Percentiles rank a stretch among this genome's conserved stretches.
Evolutionary conservation across 2,888 invertebrate species (phyloP).

Genomic region (Troides aeacus): DNA sequence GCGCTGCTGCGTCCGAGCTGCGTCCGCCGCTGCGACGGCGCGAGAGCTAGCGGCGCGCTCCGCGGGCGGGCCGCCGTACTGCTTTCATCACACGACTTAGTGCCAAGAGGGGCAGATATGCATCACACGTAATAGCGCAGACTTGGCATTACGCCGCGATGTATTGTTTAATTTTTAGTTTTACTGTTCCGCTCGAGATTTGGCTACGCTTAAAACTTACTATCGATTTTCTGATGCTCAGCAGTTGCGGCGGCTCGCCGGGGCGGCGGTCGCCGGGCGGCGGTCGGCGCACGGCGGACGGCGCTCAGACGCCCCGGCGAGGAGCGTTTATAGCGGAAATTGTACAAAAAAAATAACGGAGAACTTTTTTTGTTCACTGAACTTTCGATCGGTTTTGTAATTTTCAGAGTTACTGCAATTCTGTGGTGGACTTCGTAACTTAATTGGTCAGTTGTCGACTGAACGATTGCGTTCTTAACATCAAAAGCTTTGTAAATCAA

Average conservation of each 20-base stretch:
- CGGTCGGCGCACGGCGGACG: background rate
- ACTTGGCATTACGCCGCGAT: constrained; percentile 44
- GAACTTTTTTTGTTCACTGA: background rate
- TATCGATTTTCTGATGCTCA: constrained; percentile 42
- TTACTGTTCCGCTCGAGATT: constrained; percentile 40
- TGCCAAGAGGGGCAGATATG: constrained; percentile 48
- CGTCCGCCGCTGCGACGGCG: constrained; percentile 6
- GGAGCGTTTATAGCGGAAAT: no score
- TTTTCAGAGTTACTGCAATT: constrained; percentile 2
- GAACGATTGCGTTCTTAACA: background rate
- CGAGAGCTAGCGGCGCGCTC: constrained; percentile 6
- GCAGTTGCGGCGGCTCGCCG: background rate
- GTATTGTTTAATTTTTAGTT: constrained; percentile 65
- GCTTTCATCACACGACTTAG: constrained; percentile 22
- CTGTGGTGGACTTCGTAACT: background rate
- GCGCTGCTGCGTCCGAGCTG: constrained; percentile 9
- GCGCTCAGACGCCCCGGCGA: no score
- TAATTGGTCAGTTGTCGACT: background rate
- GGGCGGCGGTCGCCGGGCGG: background rate
- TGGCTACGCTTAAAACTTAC: constrained; percentile 37
- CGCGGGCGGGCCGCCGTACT: constrained; percentile 16
- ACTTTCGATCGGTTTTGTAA: background rate
- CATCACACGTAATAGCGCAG: constrained; percentile 52
- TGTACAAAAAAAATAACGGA: background rate
- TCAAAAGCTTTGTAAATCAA: background rate